Evolutionary conservation across 2,797 vertebrate genomes (phyloP), one percentile per base, ranked within the genome.

Genomic region (Brachymystax lenok): DNA sequence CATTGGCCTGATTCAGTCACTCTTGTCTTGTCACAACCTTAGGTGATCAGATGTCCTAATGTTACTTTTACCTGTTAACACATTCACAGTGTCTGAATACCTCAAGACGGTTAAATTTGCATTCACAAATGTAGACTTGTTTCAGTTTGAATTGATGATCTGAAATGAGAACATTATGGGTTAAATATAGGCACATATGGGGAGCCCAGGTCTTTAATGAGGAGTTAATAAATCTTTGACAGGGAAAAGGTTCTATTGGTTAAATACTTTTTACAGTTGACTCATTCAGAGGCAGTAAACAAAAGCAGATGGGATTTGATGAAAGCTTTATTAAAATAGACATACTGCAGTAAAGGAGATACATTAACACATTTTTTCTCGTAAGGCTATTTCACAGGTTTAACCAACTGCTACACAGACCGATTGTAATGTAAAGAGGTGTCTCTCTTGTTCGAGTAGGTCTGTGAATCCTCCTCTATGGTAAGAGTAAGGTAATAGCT

Each of bases 1-100:
- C 81, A 74, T 76, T 85, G 87, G 56, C 86, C 90, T 88, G 83
- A 88, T 89, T 90, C 90, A 82, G 83, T 90, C 87, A 87, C 10
- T 46, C 40, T 46, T 46, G 3, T 63, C 19, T 64, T 73, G 74
- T 73, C 54, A 71, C 14, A 14, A 80, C 71, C 77, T 80, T 80
- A 86, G 76, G 70, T 88, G 77, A 74, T 81, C 70, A 80, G 83
- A 24, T 84, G 79, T 71, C 68, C 46, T 82, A 10, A 71, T 79
- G 71, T 17, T 14, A 19, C 24, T 28, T 28, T 30, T 6, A 52
- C 14, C 73, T 76, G 77, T 70, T 72, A 82, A 73, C 77, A 24
- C 71, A 80, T 51, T 7, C 51, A 13, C 70, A 8, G 12, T 52
- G 24, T 54, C 19, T 52, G 3, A 52, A 51, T 27, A 54, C 8